Conservation (phyloP, 2,797 vertebrate species). For the Danio kyathit region DNA sequence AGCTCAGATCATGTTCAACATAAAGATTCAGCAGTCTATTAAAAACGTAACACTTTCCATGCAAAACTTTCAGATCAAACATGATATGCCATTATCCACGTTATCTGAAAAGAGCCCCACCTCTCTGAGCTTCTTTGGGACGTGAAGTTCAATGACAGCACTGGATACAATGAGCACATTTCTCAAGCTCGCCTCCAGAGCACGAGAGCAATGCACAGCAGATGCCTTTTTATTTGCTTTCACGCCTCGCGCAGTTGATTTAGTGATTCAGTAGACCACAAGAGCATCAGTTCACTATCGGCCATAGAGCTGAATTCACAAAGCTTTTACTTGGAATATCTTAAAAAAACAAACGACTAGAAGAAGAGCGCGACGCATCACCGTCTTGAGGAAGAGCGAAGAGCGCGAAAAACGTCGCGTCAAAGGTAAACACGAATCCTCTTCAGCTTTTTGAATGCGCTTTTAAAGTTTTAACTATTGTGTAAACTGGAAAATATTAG, state of each 20-base stretch:
- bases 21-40: neutral
- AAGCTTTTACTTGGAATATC: constrained; percentile 33
- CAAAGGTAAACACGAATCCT: neutral
- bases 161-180: constrained; percentile 47
- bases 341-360: neutral
- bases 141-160: constrained; percentile 56
- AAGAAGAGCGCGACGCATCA: constrained; percentile 27
- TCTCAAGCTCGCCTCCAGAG: constrained; percentile 52
- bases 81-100: constrained; percentile 45
- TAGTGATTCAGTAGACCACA: constrained; percentile 65
- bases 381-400: neutral
- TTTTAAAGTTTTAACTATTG: neutral
- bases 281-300: constrained; percentile 25
- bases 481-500: neutral
- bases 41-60: neutral
- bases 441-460: neutral
- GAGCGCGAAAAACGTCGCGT: constrained; percentile 3
- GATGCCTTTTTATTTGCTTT: constrained; percentile 1
- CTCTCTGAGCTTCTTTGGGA: constrained; percentile 40
- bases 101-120: constrained; percentile 52
- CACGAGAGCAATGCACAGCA: constrained; percentile 35
- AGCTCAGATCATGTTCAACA: neutral
- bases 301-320: neutral
- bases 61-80: constrained; percentile 18
- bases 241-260: constrained; percentile 35